Evolutionary conservation across 1,140 invertebrate genomes (phyloP), one percentile per base, ranked within the genome.

Genomic region (Idris sp.): DNA sequence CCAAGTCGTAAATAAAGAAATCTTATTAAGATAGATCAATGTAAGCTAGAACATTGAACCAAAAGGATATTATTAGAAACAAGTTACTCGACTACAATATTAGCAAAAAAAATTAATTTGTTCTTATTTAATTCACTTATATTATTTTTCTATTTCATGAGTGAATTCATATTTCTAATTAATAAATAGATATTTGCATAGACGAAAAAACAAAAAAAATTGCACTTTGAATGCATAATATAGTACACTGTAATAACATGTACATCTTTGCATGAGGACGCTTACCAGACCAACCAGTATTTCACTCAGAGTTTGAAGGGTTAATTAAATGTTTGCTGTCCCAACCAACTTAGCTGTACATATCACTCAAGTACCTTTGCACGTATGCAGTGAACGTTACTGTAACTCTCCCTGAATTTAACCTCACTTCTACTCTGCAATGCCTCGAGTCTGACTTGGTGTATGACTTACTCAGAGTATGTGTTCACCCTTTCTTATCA

Each of bases 301-400:
- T 78, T n/a, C n/a, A 74, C 62, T 25, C 35, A 46, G 46, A 76
- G 68, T 64, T 77, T 68, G 78, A 81, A 76, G 79, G 74, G 76
- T 78, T 82, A 82, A 82, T 82, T 81, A 82, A 82, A 79, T 82
- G 78, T 81, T 81, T 80, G 78, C 65, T 76, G 62, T 64, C 76
- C 58, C 65, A 59, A 74, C 31, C 68, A 40, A 64, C 19, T 38
- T 41, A n/a, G n/a, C n/a, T n/a, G n/a, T n/a, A n/a, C n/a, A n/a
- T n/a, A n/a, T n/a, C n/a, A n/a, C n/a, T n/a, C n/a, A n/a, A n/a
- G n/a, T n/a, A n/a, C n/a, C n/a, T n/a, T n/a, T n/a, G n/a, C 61
- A 76, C 53, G 67, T 67, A 73, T 79, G 61, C 46, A 65, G 26
- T n/a, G n/a, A n/a, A n/a, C n/a, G n/a, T n/a, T n/a, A n/a, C n/a